Conservation (phyloP, 1,140 invertebrate genomes). For the Sycophaga agraensis region DNA sequence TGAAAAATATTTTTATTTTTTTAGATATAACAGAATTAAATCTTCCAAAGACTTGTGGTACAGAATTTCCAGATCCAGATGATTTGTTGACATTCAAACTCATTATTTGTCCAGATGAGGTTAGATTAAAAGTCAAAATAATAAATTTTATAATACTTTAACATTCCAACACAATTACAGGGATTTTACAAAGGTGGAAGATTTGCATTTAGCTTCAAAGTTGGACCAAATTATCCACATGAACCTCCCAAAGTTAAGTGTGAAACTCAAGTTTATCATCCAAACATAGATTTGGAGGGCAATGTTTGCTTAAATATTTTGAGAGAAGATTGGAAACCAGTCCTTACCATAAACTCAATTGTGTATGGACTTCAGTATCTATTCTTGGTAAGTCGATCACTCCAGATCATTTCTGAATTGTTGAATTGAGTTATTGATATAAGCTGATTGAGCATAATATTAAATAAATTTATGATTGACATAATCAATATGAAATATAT, state of each 20-base stretch:
- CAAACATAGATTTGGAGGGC: conserved; percentile 93
- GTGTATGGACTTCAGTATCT: conserved; percentile 98
- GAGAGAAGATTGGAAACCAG: conserved; percentile 98
- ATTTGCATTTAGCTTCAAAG: conserved; percentile 97
- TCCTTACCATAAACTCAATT: conserved; percentile 96
- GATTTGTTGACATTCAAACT: conserved; percentile 96
- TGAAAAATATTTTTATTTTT: conserved; percentile 36
- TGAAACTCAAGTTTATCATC: conserved; percentile 92
- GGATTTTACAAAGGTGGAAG: conserved; percentile 92
- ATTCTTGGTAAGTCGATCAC: conserved; percentile 85
- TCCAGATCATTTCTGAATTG: not conserved
- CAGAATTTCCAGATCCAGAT: conserved; percentile 95
- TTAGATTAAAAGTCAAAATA: conserved; percentile 41
- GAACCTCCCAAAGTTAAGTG: conserved; percentile 95
- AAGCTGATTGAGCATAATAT: no score
- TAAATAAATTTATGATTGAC: no score
- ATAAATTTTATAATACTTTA: not conserved
- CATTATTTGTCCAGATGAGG: conserved; percentile 95
- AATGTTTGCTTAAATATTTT: conserved; percentile 95
- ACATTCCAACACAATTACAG: conserved; percentile 55
- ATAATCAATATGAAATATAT: no score
- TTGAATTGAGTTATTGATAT: no score
- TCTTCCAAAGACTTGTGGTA: conserved; percentile 93
- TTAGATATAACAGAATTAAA: conserved; percentile 97
- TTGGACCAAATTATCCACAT: conserved; percentile 95